Base-by-base conservation (phyloP, 2,797 vertebrate species). In the Myotis vivesi region DNA sequence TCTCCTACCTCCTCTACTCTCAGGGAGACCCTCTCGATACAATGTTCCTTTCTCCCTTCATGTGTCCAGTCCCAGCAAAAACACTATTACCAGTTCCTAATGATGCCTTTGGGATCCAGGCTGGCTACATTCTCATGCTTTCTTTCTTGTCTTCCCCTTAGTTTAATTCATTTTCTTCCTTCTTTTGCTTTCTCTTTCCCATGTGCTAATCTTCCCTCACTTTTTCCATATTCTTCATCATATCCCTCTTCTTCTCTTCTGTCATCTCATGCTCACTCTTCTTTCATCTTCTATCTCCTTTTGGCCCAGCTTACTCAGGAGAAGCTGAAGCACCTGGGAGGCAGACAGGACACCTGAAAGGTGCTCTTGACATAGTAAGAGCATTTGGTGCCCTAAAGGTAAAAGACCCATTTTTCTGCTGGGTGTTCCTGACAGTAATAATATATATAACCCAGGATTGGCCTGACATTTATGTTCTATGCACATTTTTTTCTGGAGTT, bases 131-230 rank as follows among this genome's bases (percentile, higher is more conserved):
- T 15, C 36, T 62, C 38, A 19, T 10, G 8, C 22, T 57, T 87
- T 68, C 80, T 81, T 49, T n/a, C 80, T 57, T 55, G 89, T 81
- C 68, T 84, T 41, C 68, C 6, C 46, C 46, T 15, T 36, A 28
- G 38, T 16, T 92, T 71, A 25, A 23, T 38, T 57, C 41, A 22
- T 64, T 79, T 69, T n/a, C 49, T 57, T 59, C 28, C 38, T 79
- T 51, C 19, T 41, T 71, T 80, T 33, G 12, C 55, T 83, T 87
- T 76, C 28, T 81, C 28, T 28, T 82, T 77, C 15, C 16, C 23
- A 36, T 73, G 22, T n/a, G 6, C 46, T 86, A 44, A 69, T 81
- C 82, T 89, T 25, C 22, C 16, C 6, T 38, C 19, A 33, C 4
- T 87, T 33, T 0, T 79, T 53, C 38, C 30, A 25, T 33, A 13